Evolutionary conservation across 2,113 vertebrate genomes (phyloP).

Genomic region (Rhea americana): DNA sequence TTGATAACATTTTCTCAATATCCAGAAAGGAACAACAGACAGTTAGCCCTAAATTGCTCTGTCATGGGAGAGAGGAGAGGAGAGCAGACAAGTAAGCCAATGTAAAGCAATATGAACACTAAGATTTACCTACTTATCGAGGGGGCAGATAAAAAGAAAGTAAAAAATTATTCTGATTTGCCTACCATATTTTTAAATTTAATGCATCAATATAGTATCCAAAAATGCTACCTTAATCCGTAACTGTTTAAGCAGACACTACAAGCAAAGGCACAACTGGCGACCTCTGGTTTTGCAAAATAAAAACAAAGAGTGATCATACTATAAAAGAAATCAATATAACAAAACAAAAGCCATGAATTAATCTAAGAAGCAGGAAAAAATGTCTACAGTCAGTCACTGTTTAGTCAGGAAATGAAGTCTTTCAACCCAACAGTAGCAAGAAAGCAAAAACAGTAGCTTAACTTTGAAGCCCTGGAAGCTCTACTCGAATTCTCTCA

Average conservation of each 20-base stretch:
- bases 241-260: background rate
- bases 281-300: background rate
- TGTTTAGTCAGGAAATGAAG: background rate
- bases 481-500: background rate
- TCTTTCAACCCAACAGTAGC: background rate
- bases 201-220: background rate
- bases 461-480: background rate
- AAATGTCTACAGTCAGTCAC: background rate
- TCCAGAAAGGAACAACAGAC: background rate
- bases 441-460: background rate
- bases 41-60: background rate
- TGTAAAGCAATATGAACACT: background rate
- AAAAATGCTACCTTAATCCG: background rate
- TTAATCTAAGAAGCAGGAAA: background rate
- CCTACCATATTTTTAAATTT: background rate
- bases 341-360: background rate
- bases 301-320: background rate
- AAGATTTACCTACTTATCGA: background rate
- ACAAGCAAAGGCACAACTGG: background rate
- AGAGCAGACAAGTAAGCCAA: background rate
- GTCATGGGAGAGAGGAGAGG: background rate
- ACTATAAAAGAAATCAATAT: background rate
- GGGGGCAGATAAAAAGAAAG: background rate
- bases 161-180: background rate
- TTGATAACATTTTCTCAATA: background rate